Conservation (phyloP, 2,888 invertebrate species). For the Phalangium opilio region DNA sequence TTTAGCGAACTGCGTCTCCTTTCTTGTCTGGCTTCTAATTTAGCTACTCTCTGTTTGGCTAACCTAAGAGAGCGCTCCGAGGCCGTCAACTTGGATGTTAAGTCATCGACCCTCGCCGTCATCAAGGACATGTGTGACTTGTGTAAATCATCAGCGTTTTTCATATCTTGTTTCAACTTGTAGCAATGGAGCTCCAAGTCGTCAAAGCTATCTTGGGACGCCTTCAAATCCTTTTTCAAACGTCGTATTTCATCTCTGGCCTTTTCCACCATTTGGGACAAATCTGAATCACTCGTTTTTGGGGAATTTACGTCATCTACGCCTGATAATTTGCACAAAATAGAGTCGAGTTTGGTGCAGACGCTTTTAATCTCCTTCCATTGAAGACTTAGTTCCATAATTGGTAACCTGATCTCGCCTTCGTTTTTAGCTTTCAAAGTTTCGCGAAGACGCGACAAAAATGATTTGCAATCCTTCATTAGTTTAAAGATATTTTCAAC, state of each 20-base stretch:
- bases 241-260: slow-evolving; percentile 12
- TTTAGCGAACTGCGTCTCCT: slow-evolving; percentile 66
- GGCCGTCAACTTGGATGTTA: slow-evolving; percentile 60
- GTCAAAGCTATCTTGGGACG: slow-evolving; percentile 19
- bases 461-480: too few species aligned
- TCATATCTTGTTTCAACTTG: slow-evolving; percentile 34
- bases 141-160: slow-evolving; percentile 42
- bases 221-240: slow-evolving; percentile 18
- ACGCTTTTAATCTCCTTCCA: too few species aligned
- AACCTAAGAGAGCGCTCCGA: slow-evolving; percentile 61
- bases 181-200: slow-evolving; percentile 21
- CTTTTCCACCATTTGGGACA: slow-evolving; percentile 1
- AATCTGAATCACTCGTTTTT: too few species aligned
- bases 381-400: too few species aligned
- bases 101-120: slow-evolving; percentile 65
- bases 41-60: slow-evolving; percentile 60
- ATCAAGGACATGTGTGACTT: slow-evolving; percentile 51
- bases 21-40: slow-evolving; percentile 58
- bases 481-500: too few species aligned
- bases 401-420: too few species aligned
- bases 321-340: too few species aligned
- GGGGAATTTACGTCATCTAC: too few species aligned
- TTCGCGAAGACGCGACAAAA: too few species aligned
- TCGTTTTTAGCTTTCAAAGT: too few species aligned
- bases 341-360: too few species aligned